Evolutionary conservation across 2,888 invertebrate species (phyloP).

Genomic region (Pammene fasciana): DNA sequence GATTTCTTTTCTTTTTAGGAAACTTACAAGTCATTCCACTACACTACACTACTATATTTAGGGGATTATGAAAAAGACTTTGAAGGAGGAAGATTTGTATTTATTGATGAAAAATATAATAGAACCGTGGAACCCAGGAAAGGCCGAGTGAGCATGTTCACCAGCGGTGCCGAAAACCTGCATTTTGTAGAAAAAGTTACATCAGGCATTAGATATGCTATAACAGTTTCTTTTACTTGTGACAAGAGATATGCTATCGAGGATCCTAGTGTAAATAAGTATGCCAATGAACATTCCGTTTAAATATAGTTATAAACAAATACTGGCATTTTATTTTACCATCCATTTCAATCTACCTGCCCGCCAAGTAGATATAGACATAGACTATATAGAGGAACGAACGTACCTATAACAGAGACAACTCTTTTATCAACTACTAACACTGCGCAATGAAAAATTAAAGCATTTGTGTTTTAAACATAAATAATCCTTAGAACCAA

Average conservation of each 20-base stretch:
- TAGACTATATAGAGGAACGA: no score
- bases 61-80: slow-evolving; percentile 90
- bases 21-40: slow-evolving; percentile 93
- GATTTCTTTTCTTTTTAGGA: slow-evolving; percentile 81
- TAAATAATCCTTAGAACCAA: no score
- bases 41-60: slow-evolving; percentile 92
- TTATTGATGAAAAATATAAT: slow-evolving; percentile 86
- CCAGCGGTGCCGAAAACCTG: slow-evolving; percentile 93
- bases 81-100: slow-evolving; percentile 92
- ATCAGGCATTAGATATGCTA: slow-evolving; percentile 89
- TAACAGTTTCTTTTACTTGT: slow-evolving; percentile 95
- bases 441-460: no score
- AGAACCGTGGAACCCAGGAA: slow-evolving; percentile 89
- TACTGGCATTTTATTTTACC: slow-evolving; percentile 18
- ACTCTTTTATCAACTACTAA: no score
- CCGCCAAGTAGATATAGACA: no score
- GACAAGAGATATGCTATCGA: slow-evolving; percentile 86
- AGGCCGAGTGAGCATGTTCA: slow-evolving; percentile 92
- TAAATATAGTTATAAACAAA: neutral
- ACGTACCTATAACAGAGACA: no score
- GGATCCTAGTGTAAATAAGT: slow-evolving; percentile 74
- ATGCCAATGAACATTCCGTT: slow-evolving; percentile 50
- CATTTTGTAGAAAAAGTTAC: slow-evolving; percentile 92
- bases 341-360: neutral
- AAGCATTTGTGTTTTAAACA: no score